These are phyloP conservation scores for Pseudococcus viburni DNA, from an alignment of 2,888 invertebrate species.

Conservation along the genomic window DNA sequence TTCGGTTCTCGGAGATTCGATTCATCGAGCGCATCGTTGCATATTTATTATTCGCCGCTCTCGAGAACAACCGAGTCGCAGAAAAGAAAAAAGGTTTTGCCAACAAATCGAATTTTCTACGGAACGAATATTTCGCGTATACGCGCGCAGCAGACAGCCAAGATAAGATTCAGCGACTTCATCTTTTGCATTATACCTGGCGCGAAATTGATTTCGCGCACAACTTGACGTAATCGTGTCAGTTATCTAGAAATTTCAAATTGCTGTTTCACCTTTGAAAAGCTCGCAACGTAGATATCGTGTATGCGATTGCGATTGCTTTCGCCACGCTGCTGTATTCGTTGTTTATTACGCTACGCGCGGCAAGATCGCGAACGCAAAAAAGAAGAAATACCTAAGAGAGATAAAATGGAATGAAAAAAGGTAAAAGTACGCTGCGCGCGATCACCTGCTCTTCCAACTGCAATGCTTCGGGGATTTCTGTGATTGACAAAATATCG, in stretches of 20 bases:
- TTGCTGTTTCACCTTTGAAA: slow-evolving; percentile 36
- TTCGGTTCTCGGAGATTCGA: neutral
- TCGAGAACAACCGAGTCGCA: neutral
- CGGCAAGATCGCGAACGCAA: neutral
- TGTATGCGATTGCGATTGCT: neutral
- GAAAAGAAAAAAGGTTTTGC: neutral
- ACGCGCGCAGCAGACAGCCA: neutral
- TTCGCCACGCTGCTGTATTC: neutral
- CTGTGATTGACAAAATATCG: slow-evolving; percentile 15
- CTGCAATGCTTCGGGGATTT: slow-evolving; percentile 9
- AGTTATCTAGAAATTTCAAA: slow-evolving; percentile 42
- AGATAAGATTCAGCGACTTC: slow-evolving; percentile 33
- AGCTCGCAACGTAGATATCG: neutral
- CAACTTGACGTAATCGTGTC: slow-evolving; percentile 51
- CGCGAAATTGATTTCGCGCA: slow-evolving; percentile 46
- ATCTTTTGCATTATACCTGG: slow-evolving; percentile 28
- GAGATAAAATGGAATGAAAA: neutral
- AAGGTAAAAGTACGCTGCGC: neutral
- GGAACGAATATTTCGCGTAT: slow-evolving; percentile 19
- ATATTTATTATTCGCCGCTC: slow-evolving; percentile 24
- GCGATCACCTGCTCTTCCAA: neutral
- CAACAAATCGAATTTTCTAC: slow-evolving; percentile 42
- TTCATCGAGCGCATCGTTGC: neutral
- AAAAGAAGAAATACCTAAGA: neutral
- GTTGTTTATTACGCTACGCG: neutral